Evolutionary conservation across 2,113 vertebrate species (phyloP), one percentile per base, ranked within the genome.

Genomic region (Bubo blakistoni): DNA sequence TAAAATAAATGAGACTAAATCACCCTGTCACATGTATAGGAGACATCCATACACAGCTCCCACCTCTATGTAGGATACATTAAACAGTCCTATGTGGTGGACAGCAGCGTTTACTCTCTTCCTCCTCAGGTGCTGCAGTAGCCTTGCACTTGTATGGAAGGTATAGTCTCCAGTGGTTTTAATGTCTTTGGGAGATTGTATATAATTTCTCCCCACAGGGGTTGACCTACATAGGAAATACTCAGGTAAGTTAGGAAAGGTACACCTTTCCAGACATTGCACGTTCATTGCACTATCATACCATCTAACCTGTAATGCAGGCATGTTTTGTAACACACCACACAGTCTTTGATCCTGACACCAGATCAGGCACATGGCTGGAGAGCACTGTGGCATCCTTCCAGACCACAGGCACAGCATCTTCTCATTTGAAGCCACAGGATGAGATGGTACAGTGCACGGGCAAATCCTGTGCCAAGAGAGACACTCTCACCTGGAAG

Each of bases 391-490:
- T 67, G 26, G 58, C 40, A 59, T 11, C 25, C 34, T 92, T 72
- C 25, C 29, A 54, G 36, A 14, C 19, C 38, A 32, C n/a, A 66
- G 16, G 13, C 26, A n/a, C 26, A 47, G 29, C 24, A 52, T 27
- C 32, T 40, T 76, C 47, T 38, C 16, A 29, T 46, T 72, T 30
- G 46, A 72, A 77, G 54, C 49, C 42, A 63, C 32, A 44, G 26
- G 15, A 57, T 57, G 32, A 44, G n/a, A 70, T 2, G 1, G 21
- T 21, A 16, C 1, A 1, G 11, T 57, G 9, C 22, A 6, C 1
- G 32, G 24, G 15, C 27, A 46, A 9, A 42, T 55, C 30, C 29
- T 25, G 7, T 30, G 29, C 36, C 32, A 70, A 20, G 15, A 62
- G 24, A 55, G 32, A 22, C 0, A 2, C 26, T 61, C 6, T 20